Evolutionary conservation across 2,113 vertebrate species (phyloP).

Genomic region (Amblyornis subalaris): DNA sequence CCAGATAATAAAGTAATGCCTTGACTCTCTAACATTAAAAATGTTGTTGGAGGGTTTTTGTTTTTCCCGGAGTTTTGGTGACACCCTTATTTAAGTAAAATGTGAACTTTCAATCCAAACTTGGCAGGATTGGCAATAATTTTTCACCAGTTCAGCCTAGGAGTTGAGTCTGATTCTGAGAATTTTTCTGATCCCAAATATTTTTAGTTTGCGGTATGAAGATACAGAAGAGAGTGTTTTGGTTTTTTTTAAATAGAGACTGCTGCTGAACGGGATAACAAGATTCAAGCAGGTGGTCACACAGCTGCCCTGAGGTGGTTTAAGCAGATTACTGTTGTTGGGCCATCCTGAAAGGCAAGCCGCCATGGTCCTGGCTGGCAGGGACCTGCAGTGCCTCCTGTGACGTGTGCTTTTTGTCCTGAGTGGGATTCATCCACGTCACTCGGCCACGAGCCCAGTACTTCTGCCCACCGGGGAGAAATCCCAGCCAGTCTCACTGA

Average conservation of each 20-base stretch:
- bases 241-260: neutral
- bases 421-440: rapidly evolving
- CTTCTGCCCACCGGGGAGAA: neutral
- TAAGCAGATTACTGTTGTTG: neutral
- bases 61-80: too few species aligned
- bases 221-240: neutral
- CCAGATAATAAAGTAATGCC: too few species aligned
- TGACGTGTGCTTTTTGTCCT: neutral
- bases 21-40: too few species aligned
- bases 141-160: neutral
- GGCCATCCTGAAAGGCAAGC: neutral
- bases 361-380: neutral
- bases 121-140: neutral
- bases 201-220: neutral
- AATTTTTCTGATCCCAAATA: neutral
- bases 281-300: rapidly evolving
- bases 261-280: neutral
- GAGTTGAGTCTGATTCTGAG: neutral
- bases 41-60: too few species aligned
- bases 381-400: neutral
- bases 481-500: neutral
- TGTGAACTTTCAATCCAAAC: neutral
- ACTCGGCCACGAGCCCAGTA: rapidly evolving
- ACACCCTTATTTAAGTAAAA: neutral
- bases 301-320: neutral